Evolutionary conservation across 2,797 vertebrate species (phyloP), one percentile per base, ranked within the genome.

Genomic region (Garrulus glandarius): DNA sequence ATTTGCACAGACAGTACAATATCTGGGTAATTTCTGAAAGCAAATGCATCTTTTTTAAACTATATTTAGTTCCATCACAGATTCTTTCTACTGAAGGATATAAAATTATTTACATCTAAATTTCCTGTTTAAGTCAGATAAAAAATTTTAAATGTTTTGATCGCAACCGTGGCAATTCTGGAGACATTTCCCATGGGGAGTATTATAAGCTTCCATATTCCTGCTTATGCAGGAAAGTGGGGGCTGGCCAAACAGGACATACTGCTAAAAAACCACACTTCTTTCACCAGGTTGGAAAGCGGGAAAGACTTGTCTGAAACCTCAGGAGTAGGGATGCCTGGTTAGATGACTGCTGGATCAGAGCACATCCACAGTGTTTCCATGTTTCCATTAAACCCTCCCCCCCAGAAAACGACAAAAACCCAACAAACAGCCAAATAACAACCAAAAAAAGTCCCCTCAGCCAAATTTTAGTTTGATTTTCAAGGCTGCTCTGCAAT

Each of bases 401-500:
- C 4, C 7, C 20, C 34, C 5, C 0, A 20, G 24, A 49, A 49
- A 22, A 1, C 2, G 27, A 64, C 4, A 23, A 13, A 77, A 47
- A 12, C 30, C 30, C 41, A 57, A 11, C 3, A 69, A 43, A 37
- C 8, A 26, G 26, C 20, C 22, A 53, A 77, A 17, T 10, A 50
- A 20, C 3, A 47, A 65, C 12, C n/a, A 18, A 6, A 30, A 13
- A 0, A 16, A 43, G 37, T 4, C 7, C 4, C 13, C 29, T 39
- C 11, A 53, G 20, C 50, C 34, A 82, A 78, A 80, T 47, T 59
- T 32, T 32, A 20, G 27, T 47, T 87, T 55, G 30, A 46, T 74
- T 82, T 89, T 92, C 59, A 43, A 83, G 41, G 32, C 29, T 79
- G 55, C 36, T 81, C 9, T 59, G 37, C 34, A 59, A 47, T 8